A percentile compares a stretch with the other conserved stretches of the same genome.
phyloP scores from a whole-genome alignment of 2,113 vertebrate genomes.

The Lepisosteus osseus region DNA sequence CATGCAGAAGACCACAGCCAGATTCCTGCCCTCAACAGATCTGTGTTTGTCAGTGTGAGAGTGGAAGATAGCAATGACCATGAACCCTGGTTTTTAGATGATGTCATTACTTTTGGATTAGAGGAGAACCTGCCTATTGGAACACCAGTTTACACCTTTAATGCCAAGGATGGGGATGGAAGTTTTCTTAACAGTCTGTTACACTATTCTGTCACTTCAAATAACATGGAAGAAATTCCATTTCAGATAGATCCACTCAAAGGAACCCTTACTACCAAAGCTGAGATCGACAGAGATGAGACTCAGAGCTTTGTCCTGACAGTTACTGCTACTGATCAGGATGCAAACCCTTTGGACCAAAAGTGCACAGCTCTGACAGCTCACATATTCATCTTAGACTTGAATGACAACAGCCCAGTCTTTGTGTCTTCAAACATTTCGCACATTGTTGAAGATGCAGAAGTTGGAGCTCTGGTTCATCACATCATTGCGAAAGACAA shows the following conservation, averaged over 20 bases:
- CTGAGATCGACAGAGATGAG: slow-evolving; percentile 74
- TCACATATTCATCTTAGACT: slow-evolving; percentile 77
- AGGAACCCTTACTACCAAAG: slow-evolving; percentile 70
- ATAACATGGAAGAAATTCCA: slow-evolving; percentile 42
- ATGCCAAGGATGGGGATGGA: slow-evolving; percentile 82
- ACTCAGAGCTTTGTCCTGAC: slow-evolving; percentile 59
- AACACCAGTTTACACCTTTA: slow-evolving; percentile 72
- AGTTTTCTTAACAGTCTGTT: slow-evolving; percentile 76
- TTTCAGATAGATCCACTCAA: slow-evolving; percentile 75
- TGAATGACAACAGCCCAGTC: slow-evolving; percentile 83
- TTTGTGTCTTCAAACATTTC: slow-evolving; percentile 62
- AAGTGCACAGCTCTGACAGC: slow-evolving; percentile 58
- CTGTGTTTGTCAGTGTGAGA: slow-evolving; percentile 65
- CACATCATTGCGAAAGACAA: slow-evolving; percentile 72
- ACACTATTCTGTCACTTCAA: slow-evolving; percentile 66
- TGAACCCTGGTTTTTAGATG: slow-evolving; percentile 74
- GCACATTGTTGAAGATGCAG: slow-evolving; percentile 67
- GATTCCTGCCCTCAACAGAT: slow-evolving; percentile 41
- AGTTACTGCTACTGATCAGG: slow-evolving; percentile 75
- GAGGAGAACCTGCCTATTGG: slow-evolving; percentile 73
- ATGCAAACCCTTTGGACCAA: slow-evolving; percentile 59
- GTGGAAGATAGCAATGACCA: slow-evolving; percentile 87
- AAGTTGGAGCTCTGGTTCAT: slow-evolving; percentile 73
- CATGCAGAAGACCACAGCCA: slow-evolving; percentile 50
- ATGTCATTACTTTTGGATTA: slow-evolving; percentile 71